A percentile compares a stretch with the other conserved stretches of the same genome.
phyloP scores from a whole-genome alignment of 2,113 vertebrate species.

The Haemorhous mexicanus region DNA sequence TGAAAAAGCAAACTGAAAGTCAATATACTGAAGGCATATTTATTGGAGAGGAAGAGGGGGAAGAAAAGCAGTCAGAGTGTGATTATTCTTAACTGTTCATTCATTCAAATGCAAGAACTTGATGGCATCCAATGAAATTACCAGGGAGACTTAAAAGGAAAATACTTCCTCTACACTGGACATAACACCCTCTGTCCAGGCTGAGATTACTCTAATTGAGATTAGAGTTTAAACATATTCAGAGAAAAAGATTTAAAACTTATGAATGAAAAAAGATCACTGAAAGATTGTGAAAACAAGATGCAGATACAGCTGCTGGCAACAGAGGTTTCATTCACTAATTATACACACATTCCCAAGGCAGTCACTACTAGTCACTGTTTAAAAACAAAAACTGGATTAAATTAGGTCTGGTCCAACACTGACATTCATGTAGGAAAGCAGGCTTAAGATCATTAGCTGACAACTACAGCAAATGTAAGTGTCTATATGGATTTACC shows the following conservation, averaged over 20 bases:
- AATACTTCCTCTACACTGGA: neutral
- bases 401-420: neutral
- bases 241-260: neutral
- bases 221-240: neutral
- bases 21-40: neutral
- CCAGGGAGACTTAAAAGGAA: neutral
- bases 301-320: neutral
- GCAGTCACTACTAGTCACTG: neutral
- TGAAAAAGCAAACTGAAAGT: neutral
- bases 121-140: neutral
- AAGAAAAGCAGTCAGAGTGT: neutral
- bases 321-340: neutral
- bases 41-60: neutral
- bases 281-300: neutral
- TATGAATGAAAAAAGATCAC: neutral
- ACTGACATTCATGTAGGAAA: neutral
- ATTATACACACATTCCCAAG: neutral
- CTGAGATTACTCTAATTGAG: neutral
- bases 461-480: neutral
- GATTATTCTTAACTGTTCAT: neutral
- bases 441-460: neutral
- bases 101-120: neutral
- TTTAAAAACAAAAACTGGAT: neutral
- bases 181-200: neutral
- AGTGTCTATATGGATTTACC: neutral